phyloP scores from a whole-genome alignment of 2,797 vertebrate species.

The Malacoraja senta region DNA sequence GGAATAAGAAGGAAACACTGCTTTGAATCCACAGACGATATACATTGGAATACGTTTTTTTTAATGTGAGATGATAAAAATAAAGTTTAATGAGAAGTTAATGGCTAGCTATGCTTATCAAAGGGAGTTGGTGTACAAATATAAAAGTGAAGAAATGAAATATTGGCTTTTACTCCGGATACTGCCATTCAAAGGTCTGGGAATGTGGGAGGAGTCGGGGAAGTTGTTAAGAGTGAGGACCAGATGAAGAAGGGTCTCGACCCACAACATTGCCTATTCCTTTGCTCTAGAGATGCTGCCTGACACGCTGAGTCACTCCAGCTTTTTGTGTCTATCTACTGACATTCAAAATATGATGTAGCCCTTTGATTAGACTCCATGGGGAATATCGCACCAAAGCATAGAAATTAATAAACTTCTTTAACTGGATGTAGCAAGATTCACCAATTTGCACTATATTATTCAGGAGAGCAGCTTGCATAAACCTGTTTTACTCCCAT shows the following conservation, averaged over 20 bases:
- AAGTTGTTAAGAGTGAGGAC: too few relatives aligned
- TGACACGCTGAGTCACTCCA: too few relatives aligned
- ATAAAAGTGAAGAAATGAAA: background rate
- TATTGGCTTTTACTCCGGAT: background rate
- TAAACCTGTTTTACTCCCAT: background rate
- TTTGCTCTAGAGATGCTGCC: too few relatives aligned
- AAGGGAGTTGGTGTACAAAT: background rate
- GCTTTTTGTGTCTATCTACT: too few relatives aligned
- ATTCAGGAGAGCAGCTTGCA: background rate
- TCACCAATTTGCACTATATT: background rate
- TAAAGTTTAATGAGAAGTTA: background rate
- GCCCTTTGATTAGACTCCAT: background rate
- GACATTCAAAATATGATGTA: background rate
- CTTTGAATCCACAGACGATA: background rate
- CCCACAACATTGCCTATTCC: too few relatives aligned
- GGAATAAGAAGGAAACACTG: background rate
- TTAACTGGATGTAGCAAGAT: background rate
- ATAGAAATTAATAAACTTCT: background rate
- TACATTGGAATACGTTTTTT: background rate
- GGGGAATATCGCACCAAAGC: background rate
- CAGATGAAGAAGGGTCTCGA: too few relatives aligned
- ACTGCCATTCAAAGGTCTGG: too few relatives aligned
- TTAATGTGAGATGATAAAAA: background rate
- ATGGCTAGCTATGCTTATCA: background rate
- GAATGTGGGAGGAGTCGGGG: too few relatives aligned